A percentile compares a stretch with the other conserved stretches of the same genome.
These are phyloP conservation scores for Brachylomia viminalis DNA, from an alignment of 2,888 invertebrate species.

Conservation along the genomic window DNA sequence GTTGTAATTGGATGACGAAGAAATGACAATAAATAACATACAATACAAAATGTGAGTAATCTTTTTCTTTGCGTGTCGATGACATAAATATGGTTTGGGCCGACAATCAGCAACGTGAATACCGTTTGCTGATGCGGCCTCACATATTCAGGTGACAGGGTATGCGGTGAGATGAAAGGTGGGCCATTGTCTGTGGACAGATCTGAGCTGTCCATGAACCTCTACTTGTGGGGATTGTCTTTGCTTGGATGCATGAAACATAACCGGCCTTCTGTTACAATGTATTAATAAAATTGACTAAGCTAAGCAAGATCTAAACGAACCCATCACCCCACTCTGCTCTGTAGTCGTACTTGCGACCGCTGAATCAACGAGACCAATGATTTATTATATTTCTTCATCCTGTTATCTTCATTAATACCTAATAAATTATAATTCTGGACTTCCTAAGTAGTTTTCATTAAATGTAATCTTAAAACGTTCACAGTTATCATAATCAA, in stretches of 20 bases:
- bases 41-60: too few species aligned
- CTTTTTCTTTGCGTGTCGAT: neutral
- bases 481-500: constrained; percentile 13
- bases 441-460: neutral
- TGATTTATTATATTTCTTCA: neutral
- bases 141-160: neutral
- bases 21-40: too few species aligned
- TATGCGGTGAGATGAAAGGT: neutral
- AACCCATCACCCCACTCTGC: neutral
- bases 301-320: neutral
- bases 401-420: neutral
- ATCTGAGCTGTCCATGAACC: too few species aligned
- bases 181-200: neutral
- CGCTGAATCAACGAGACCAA: neutral
- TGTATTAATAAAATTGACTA: neutral
- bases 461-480: constrained; percentile 18
- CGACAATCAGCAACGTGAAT: neutral
- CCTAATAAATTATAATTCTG: neutral
- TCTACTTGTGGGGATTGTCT: neutral
- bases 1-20: too few species aligned
- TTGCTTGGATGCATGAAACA: neutral
- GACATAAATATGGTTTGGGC: too few species aligned
- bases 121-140: neutral
- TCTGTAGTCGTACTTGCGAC: neutral
- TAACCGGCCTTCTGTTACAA: too few species aligned